Conservation (phyloP, 2,888 invertebrate genomes). For the Caenorhabditis imperialis region DNA sequence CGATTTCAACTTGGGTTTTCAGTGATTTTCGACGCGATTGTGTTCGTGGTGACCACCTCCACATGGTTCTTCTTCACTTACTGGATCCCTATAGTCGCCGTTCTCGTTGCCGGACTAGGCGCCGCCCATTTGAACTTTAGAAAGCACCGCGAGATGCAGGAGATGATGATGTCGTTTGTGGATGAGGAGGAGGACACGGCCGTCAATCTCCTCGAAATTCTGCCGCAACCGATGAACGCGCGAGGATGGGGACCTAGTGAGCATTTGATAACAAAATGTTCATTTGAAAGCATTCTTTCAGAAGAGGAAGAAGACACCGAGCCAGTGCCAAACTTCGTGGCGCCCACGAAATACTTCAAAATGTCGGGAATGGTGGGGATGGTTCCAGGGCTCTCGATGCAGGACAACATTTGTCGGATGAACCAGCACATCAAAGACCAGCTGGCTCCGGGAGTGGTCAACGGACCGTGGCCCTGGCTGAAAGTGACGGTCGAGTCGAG, state of each 20-base stretch:
- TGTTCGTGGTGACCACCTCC: neutral
- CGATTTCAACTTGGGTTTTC: neutral
- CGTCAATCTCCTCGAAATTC: neutral
- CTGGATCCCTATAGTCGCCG: neutral
- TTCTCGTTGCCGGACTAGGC: neutral
- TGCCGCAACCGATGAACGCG: neutral
- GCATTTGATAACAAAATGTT: neutral
- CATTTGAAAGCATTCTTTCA: neutral
- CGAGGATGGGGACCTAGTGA: slow-evolving; percentile 17
- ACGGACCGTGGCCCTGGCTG: slow-evolving; percentile 13
- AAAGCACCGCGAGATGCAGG: neutral
- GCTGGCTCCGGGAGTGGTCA: neutral
- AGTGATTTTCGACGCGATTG: neutral
- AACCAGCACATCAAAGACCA: neutral
- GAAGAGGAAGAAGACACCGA: slow-evolving; percentile 17
- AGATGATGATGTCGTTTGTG: slow-evolving; percentile 16
- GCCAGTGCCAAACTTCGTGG: slow-evolving; percentile 13
- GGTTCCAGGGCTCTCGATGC: neutral
- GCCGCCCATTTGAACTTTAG: slow-evolving; percentile 3
- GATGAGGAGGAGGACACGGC: slow-evolving; percentile 8
- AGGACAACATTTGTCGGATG: neutral
- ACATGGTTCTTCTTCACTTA: neutral
- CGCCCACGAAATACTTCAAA: slow-evolving; percentile 22
- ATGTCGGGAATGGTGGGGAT: slow-evolving; percentile 28
- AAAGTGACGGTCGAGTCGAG: neutral